Conservation (phyloP, 2,888 invertebrate genomes). For the Cryptophagus acutangulus region DNA sequence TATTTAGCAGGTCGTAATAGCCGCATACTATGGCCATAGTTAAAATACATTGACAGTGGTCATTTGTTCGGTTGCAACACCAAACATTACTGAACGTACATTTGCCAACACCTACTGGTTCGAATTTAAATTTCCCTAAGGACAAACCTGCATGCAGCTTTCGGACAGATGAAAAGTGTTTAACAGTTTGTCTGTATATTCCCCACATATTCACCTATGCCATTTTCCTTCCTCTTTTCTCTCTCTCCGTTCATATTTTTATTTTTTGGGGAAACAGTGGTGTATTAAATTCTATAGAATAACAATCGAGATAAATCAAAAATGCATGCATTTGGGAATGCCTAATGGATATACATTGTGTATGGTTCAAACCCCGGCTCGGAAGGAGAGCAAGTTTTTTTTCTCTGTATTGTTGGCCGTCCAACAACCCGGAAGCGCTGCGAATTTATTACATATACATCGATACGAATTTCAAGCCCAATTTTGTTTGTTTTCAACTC, state of each 20-base stretch:
- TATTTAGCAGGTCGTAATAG: too few species aligned
- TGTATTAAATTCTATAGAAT: constrained; percentile 2
- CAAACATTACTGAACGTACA: constrained; percentile 19
- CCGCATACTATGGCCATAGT: too few species aligned
- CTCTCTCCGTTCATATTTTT: background rate
- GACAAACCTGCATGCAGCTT: constrained; percentile 27
- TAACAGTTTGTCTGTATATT: constrained; percentile 24
- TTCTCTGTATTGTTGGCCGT: too few species aligned
- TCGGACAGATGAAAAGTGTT: constrained; percentile 34
- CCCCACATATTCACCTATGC: background rate
- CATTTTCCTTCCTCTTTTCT: constrained; percentile 1
- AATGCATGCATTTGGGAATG: constrained; percentile 3
- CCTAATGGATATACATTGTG: constrained; percentile 7
- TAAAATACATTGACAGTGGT: constrained; percentile 32
- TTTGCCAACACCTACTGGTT: constrained; percentile 33
- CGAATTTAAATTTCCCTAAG: constrained; percentile 36
- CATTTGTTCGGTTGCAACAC: constrained; percentile 31
- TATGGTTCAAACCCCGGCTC: too few species aligned
- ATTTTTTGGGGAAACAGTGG: background rate
- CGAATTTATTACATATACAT: too few species aligned
- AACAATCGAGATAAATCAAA: constrained; percentile 7
- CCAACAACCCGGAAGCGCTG: too few species aligned
- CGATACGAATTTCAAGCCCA: too few species aligned
- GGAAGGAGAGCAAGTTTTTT: too few species aligned
- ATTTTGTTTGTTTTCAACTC: too few species aligned